Percentiles rank a stretch among this genome's conserved stretches.
These are phyloP conservation scores for Gopherus evgoodei DNA, from an alignment of 2,113 vertebrate species.

Conservation along the genomic window DNA sequence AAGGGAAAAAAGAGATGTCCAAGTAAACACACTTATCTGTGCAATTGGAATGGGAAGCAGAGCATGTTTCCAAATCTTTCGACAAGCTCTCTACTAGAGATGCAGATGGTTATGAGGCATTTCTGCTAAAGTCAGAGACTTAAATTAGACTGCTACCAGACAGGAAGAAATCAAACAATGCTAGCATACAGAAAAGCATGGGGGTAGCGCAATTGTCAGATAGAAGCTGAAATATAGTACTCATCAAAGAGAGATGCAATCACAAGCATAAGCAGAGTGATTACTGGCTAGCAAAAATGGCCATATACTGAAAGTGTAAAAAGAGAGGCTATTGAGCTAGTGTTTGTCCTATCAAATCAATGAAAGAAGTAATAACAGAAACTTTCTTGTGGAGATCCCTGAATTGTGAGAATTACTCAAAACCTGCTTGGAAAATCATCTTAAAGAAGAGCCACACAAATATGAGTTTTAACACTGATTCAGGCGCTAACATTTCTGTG, in stretches of 20 bases:
- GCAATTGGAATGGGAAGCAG: constrained; percentile 21
- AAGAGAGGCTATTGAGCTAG: neutral
- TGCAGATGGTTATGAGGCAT: constrained; percentile 33
- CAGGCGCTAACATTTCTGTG: accelerated
- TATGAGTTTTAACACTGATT: neutral
- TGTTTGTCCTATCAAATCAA: neutral
- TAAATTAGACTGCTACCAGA: neutral
- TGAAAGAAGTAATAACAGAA: constrained; percentile 11
- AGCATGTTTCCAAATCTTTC: constrained; percentile 35
- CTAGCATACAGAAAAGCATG: neutral
- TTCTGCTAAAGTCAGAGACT: constrained; percentile 8
- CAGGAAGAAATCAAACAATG: neutral
- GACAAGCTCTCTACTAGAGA: neutral
- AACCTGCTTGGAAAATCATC: neutral
- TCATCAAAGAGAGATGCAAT: constrained; percentile 3
- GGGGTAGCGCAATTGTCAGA: neutral
- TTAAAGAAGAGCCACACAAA: neutral
- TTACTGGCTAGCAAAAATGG: neutral
- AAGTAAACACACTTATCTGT: constrained; percentile 14
- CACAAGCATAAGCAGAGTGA: accelerated
- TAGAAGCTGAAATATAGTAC: constrained; percentile 9
- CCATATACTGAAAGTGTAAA: accelerated
- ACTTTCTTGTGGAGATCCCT: neutral
- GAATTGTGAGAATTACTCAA: neutral
- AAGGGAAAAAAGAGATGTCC: neutral